These are phyloP conservation scores for Cossypha niveicapilla DNA, from an alignment of 2,797 vertebrate genomes.

Conservation along the genomic window DNA sequence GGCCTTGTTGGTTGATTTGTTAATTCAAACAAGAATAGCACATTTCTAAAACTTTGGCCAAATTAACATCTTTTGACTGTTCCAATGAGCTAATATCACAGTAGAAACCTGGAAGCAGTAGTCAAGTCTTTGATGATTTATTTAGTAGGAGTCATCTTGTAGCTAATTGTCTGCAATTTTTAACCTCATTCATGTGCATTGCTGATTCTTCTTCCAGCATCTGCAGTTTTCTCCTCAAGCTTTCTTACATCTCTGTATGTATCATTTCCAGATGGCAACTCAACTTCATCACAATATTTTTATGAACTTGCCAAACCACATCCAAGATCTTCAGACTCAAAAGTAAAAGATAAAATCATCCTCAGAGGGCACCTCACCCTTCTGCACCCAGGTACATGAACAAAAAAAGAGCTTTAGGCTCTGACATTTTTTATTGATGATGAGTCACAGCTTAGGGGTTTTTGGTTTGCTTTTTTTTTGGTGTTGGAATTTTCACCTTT, in stretches of 20 bases:
- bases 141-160: constrained; percentile 64
- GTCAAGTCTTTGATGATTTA: constrained; percentile 65
- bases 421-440: constrained; percentile 5
- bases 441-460: neutral
- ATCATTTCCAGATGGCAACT: constrained; percentile 16
- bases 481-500: constrained; percentile 5
- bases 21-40: constrained; percentile 39
- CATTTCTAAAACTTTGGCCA: constrained; percentile 27
- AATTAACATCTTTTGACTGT: constrained; percentile 11
- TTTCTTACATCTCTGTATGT: neutral
- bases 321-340: constrained; percentile 32
- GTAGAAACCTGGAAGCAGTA: constrained; percentile 45
- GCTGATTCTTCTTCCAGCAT: constrained; percentile 21
- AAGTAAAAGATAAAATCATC: constrained; percentile 55
- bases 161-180: constrained; percentile 64
- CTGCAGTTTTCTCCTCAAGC: constrained; percentile 23
- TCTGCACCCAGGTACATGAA: constrained; percentile 6
- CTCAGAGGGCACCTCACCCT: constrained; percentile 48
- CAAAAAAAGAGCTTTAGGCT: constrained; percentile 27
- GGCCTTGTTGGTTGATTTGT: neutral
- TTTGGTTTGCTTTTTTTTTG: neutral
- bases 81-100: neutral
- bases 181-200: constrained; percentile 52
- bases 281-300: constrained; percentile 47
- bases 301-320: constrained; percentile 56